These are phyloP conservation scores for Polyodon spathula DNA, from an alignment of 2,113 vertebrate genomes.

Conservation along the genomic window DNA sequence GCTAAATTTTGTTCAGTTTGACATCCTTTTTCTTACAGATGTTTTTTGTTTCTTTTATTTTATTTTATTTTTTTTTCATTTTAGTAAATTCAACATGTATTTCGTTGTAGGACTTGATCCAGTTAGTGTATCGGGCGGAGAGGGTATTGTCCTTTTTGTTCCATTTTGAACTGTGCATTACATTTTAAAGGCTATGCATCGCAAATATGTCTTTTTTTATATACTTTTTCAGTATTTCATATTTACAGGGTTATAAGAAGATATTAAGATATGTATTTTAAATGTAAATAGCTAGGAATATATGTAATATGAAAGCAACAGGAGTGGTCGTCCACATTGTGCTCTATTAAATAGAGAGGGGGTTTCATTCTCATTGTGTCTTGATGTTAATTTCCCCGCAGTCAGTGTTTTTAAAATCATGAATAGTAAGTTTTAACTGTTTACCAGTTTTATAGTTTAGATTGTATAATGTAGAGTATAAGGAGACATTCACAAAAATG, in stretches of 20 bases:
- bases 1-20: neutral
- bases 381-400: no score
- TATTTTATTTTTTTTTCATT: neutral
- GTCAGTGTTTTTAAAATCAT: no score
- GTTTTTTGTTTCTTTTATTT: slow-evolving; percentile 20
- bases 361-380: no score
- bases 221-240: neutral
- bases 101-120: slow-evolving; percentile 63
- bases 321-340: no score
- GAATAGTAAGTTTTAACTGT: no score
- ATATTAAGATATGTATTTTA: neutral
- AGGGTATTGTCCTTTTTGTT: slow-evolving; percentile 50
- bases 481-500: no score
- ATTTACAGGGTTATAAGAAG: neutral
- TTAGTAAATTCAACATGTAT: slow-evolving; percentile 40
- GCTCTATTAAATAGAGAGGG: no score
- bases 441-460: no score
- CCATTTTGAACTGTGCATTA: slow-evolving; percentile 13
- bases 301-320: no score
- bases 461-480: no score
- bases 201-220: slow-evolving; percentile 31
- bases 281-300: no score
- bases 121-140: slow-evolving; percentile 64
- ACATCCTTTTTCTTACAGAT: slow-evolving; percentile 3
- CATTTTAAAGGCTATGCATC: slow-evolving; percentile 17